These are phyloP conservation scores for Ceyx melanurus DNA, from an alignment of 2,113 vertebrate species.

Conservation along the genomic window DNA sequence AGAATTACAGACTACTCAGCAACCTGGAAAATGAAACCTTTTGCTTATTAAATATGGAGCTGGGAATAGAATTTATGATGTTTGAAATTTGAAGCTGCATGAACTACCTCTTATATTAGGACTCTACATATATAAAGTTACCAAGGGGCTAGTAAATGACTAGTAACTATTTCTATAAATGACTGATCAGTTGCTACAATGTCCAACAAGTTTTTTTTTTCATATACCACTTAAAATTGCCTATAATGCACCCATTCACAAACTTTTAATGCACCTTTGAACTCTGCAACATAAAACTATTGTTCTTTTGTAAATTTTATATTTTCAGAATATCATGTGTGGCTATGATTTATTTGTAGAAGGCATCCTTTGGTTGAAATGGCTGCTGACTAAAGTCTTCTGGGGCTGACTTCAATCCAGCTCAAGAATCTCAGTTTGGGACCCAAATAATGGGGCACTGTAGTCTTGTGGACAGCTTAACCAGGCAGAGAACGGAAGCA, in stretches of 20 bases:
- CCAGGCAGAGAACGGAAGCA: not conserved
- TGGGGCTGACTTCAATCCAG: constrained; percentile 17
- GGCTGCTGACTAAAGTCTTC: constrained; percentile 27
- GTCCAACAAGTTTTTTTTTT: not conserved
- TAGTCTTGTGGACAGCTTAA: constrained; percentile 13
- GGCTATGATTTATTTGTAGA: not conserved
- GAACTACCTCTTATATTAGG: not conserved
- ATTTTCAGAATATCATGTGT: constrained; percentile 4
- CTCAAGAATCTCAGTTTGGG: not conserved
- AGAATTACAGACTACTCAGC: constrained; percentile 56
- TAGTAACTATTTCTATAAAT: not conserved
- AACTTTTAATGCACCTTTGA: not conserved
- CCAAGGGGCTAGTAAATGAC: not conserved
- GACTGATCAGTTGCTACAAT: not conserved
- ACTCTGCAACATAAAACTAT: not conserved
- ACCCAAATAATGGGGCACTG: constrained; percentile 19
- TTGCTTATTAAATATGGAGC: constrained; percentile 52
- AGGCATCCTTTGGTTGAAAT: not conserved
- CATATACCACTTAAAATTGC: not conserved
- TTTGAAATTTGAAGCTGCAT: constrained; percentile 9
- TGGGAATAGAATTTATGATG: constrained; percentile 17
- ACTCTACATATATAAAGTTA: not conserved
- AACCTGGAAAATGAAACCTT: constrained; percentile 28
- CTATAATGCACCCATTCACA: not conserved
- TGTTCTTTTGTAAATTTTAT: constrained; percentile 1